Percentiles rank a stretch among this genome's conserved stretches.
phyloP scores from a whole-genome alignment of 1,140 invertebrate genomes.

The Pogonognathellus flavescens region DNA sequence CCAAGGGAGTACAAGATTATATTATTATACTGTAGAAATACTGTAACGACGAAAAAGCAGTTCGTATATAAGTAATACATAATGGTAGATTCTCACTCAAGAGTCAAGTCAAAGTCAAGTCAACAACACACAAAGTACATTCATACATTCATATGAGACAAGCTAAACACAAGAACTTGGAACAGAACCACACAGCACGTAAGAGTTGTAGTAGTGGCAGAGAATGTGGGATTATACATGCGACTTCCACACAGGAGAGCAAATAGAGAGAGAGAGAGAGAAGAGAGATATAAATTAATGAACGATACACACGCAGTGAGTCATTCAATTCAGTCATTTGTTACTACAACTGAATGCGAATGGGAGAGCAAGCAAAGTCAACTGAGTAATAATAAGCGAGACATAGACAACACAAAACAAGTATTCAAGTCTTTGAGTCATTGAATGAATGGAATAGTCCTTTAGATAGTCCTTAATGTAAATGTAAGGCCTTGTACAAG shows the following conservation, averaged over 20 bases:
- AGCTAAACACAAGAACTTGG: neutral
- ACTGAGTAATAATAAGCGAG: neutral
- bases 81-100: neutral
- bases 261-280: neutral
- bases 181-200: neutral
- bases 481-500: slow-evolving; percentile 36
- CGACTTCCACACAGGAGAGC: neutral
- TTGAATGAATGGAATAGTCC: slow-evolving; percentile 50
- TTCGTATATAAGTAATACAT: too few relatives aligned
- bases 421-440: slow-evolving; percentile 44
- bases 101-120: neutral
- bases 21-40: neutral
- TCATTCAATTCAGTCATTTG: slow-evolving; percentile 21
- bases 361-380: neutral
- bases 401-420: slow-evolving; percentile 45
- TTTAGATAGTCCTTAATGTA: slow-evolving; percentile 47
- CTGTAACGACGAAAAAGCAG: neutral
- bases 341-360: neutral
- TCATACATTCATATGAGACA: neutral
- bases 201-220: too few relatives aligned
- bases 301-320: slow-evolving; percentile 15
- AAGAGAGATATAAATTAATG: slow-evolving; percentile 6
- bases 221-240: neutral
- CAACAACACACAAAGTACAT: too few relatives aligned
- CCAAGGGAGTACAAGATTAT: slow-evolving; percentile 7